A percentile compares a stretch with the other conserved stretches of the same genome.
These are phyloP conservation scores for Mormyrus iriodes DNA, from an alignment of 2,113 vertebrate species.

Conservation along the genomic window DNA sequence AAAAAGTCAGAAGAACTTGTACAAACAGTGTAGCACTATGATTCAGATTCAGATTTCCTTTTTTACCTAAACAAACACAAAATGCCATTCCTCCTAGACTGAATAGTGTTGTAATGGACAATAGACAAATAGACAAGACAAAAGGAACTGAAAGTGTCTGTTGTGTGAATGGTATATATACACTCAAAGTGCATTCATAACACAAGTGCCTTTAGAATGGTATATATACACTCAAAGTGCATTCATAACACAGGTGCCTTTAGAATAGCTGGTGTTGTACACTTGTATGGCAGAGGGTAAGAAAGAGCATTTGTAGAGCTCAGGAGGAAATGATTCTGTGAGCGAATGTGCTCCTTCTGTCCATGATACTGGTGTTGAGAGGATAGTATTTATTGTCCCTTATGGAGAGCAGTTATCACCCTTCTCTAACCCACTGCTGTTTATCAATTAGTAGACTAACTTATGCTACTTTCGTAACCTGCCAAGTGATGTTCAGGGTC, in stretches of 20 bases:
- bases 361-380: neutral
- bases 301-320: neutral
- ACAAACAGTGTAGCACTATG: neutral
- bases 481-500: neutral
- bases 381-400: neutral
- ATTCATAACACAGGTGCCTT: neutral
- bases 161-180: neutral
- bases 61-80: neutral
- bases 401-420: neutral
- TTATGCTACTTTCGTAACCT: neutral
- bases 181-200: neutral
- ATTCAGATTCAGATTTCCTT: neutral
- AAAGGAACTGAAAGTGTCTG: neutral
- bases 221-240: neutral
- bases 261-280: neutral
- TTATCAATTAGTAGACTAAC: neutral
- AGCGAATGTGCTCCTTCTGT: neutral
- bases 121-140: neutral
- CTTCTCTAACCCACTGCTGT: neutral
- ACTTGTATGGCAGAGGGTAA: neutral
- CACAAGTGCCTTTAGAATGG: too few species aligned
- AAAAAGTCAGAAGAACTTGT: neutral
- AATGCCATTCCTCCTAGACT: neutral
- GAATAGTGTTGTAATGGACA: neutral
- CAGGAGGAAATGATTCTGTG: neutral